A percentile compares a stretch with the other conserved stretches of the same genome.
Conservation (phyloP, 2,797 vertebrate genomes). For the Crenichthys baileyi region DNA sequence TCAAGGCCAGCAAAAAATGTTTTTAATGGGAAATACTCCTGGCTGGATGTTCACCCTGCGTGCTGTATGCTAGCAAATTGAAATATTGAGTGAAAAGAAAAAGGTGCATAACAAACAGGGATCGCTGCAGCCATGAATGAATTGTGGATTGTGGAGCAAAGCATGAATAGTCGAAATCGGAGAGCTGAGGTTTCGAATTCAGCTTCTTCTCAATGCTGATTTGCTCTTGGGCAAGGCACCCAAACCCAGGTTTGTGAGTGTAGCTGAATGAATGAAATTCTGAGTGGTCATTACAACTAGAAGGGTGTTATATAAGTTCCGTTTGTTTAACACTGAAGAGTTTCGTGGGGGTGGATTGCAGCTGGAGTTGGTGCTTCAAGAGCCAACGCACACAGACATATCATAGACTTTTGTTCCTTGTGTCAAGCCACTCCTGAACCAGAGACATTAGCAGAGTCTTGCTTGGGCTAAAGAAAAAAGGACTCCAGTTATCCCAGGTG, state of each 20-base stretch:
- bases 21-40: not conserved
- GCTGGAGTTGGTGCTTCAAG: not conserved
- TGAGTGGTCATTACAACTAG: too few species aligned
- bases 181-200: not conserved
- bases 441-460: not conserved
- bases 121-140: not conserved
- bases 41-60: not conserved
- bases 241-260: not conserved
- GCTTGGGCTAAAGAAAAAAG: not conserved
- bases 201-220: not conserved
- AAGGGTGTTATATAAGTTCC: too few species aligned
- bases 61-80: not conserved
- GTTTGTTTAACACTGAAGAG: too few species aligned
- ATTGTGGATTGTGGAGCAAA: not conserved
- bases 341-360: too few species aligned
- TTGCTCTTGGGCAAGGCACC: not conserved
- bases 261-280: not conserved
- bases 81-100: not conserved
- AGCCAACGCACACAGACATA: not conserved
- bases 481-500: not conserved
- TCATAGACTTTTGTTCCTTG: too few species aligned
- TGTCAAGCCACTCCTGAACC: too few species aligned
- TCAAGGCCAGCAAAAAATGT: not conserved
- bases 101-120: too few species aligned
- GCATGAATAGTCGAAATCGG: not conserved